Evolutionary conservation across 2,113 vertebrate genomes (phyloP).

Genomic region (Actinemys pallida): DNA sequence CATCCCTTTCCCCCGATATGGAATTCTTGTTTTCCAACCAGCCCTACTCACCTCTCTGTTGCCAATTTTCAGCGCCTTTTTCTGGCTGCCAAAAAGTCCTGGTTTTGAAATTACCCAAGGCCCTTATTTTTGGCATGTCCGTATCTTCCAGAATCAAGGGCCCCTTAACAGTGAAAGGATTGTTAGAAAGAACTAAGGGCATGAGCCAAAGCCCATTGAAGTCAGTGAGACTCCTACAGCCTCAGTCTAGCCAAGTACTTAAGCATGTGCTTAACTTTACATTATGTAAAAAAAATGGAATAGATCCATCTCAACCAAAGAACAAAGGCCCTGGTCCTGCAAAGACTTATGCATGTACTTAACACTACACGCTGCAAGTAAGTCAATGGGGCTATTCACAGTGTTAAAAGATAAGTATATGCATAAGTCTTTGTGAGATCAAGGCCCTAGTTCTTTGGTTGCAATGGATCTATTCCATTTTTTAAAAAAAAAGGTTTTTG

Average conservation of each 20-base stretch:
- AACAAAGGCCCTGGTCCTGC: not conserved
- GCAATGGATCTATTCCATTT: not conserved
- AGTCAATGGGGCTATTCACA: accelerated
- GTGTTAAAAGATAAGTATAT: not conserved
- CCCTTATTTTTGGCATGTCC: not conserved
- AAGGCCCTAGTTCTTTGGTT: not conserved
- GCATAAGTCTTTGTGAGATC: not conserved
- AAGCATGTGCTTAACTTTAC: not conserved
- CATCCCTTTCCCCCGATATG: not conserved
- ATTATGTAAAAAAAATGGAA: not conserved
- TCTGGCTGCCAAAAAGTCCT: not conserved
- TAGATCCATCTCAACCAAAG: not conserved
- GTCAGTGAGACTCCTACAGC: too few species aligned
- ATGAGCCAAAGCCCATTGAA: not conserved
- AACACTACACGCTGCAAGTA: not conserved
- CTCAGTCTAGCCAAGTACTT: not conserved
- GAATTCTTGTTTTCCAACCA: not conserved
- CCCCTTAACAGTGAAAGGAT: not conserved
- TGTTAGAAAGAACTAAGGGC: not conserved
- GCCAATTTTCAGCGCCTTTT: not conserved
- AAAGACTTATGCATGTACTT: not conserved
- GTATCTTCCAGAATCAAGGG: not conserved
- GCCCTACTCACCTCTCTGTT: not conserved
- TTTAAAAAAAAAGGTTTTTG: accelerated
- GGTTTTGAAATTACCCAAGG: not conserved